Conservation (phyloP, 2,888 invertebrate genomes). For the Zootermopsis nevadensis region DNA sequence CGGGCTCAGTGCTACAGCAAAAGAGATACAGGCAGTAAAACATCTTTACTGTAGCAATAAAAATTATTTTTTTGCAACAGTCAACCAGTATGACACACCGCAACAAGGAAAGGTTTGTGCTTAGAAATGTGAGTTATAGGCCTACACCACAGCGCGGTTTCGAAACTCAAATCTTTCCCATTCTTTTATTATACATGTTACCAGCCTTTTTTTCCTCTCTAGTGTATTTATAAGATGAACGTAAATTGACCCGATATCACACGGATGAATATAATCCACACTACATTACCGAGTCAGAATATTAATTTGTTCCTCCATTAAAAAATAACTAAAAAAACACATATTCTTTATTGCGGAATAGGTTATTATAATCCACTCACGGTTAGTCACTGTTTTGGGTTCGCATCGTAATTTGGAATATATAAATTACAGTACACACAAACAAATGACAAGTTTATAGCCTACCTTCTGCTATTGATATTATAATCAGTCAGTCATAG, state of each 20-base stretch:
- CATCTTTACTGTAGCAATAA: conserved; percentile 2
- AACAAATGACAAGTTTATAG: conserved; percentile 41
- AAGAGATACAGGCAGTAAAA: not conserved
- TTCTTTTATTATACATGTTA: not conserved
- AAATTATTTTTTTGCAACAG: not conserved
- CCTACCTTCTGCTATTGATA: conserved; percentile 40
- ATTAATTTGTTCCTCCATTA: conserved; percentile 27
- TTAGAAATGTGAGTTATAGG: not conserved
- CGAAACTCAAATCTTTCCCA: not conserved
- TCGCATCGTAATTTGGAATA: not conserved
- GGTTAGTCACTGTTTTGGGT: conserved; percentile 19
- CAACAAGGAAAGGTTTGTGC: not conserved
- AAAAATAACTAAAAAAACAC: conserved; percentile 6
- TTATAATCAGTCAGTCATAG: conserved; percentile 30
- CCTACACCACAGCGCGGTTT: not conserved
- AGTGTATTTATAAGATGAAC: not conserved
- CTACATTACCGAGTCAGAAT: not conserved
- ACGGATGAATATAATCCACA: not conserved
- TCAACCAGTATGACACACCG: not conserved
- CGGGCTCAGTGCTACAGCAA: not conserved
- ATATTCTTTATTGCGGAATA: conserved; percentile 1
- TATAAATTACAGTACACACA: conserved; percentile 35
- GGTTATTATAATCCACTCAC: conserved; percentile 15
- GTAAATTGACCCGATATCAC: not conserved
- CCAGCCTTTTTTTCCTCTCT: not conserved